Evolutionary conservation across 1,140 invertebrate species (phyloP).

Genomic region (Panonychus citri): DNA sequence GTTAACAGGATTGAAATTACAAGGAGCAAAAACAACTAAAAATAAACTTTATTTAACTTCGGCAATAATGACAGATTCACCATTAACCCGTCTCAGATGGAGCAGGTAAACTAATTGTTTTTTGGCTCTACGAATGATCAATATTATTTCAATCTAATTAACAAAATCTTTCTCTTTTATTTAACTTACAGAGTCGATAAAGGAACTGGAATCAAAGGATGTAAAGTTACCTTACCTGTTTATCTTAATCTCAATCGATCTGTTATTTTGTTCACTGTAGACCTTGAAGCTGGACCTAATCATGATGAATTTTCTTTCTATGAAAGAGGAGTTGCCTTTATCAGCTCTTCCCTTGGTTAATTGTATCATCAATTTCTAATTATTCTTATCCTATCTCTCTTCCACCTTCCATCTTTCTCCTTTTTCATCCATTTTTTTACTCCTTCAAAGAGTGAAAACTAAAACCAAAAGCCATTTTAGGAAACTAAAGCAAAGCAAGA

Average conservation of each 20-base stretch:
- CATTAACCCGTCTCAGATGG: conserved; percentile 67
- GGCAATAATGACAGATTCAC: conserved; percentile 79
- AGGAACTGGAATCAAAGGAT: not conserved
- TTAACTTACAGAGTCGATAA: not conserved
- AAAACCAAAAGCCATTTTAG: too few species aligned
- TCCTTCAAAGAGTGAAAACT: too few species aligned
- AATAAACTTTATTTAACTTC: conserved; percentile 75
- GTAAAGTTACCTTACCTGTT: conserved; percentile 63
- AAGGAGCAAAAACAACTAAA: conserved; percentile 73
- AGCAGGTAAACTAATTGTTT: not conserved
- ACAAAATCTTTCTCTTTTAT: too few species aligned
- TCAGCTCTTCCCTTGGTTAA: conserved; percentile 30
- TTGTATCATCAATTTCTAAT: too few species aligned
- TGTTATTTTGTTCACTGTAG: conserved; percentile 82
- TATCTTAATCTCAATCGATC: conserved; percentile 87
- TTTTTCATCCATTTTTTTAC: too few species aligned
- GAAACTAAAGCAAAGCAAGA: too few species aligned
- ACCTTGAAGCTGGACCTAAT: conserved; percentile 61
- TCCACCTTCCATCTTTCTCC: too few species aligned
- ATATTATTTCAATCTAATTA: not conserved
- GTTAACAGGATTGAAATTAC: conserved; percentile 59
- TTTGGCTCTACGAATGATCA: not conserved
- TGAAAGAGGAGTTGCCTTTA: conserved; percentile 81
- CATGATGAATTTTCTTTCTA: conserved; percentile 81
- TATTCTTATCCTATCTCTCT: too few species aligned